Conservation (phyloP, 2,888 invertebrate species). For the Ptychoptera contaminata region DNA sequence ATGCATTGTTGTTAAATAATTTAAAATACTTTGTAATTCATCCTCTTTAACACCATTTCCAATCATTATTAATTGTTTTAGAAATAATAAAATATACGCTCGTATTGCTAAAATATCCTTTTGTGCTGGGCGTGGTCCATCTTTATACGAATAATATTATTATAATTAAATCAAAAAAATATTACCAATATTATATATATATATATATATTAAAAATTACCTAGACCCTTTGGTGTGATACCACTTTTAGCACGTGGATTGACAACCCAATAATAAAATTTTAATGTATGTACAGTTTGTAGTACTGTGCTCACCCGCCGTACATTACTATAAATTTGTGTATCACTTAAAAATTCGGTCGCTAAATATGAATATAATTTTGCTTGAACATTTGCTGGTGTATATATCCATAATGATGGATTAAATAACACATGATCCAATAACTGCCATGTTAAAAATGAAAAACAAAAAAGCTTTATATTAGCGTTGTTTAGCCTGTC, state of each 20-base stretch:
- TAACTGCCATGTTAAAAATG: slow-evolving; percentile 86
- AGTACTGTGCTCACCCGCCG: slow-evolving; percentile 91
- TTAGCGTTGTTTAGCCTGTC: slow-evolving; percentile 37
- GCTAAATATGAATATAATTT: slow-evolving; percentile 94
- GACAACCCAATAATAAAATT: slow-evolving; percentile 98
- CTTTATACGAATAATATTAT: slow-evolving; percentile 31
- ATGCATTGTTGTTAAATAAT: slow-evolving; percentile 94
- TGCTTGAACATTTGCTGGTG: slow-evolving; percentile 89
- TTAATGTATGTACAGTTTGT: slow-evolving; percentile 95
- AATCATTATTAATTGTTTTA: slow-evolving; percentile 92
- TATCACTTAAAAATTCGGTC: slow-evolving; percentile 95
- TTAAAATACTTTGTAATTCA: slow-evolving; percentile 94
- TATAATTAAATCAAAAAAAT: neutral
- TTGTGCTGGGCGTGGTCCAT: slow-evolving; percentile 85
- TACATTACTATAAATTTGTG: slow-evolving; percentile 94
- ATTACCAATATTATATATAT: neutral
- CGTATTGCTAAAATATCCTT: slow-evolving; percentile 90
- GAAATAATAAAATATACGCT: slow-evolving; percentile 85
- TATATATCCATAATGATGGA: slow-evolving; percentile 98
- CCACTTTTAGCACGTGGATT: slow-evolving; percentile 92
- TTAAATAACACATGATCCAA: slow-evolving; percentile 99
- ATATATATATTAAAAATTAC: slow-evolving; percentile 37
- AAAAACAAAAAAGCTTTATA: slow-evolving; percentile 78
- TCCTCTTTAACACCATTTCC: slow-evolving; percentile 96
- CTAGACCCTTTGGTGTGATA: slow-evolving; percentile 86